A percentile compares a stretch with the other conserved stretches of the same genome.
phyloP scores from a whole-genome alignment of 2,797 vertebrate species.

The Phyllotis vaccarum region DNA sequence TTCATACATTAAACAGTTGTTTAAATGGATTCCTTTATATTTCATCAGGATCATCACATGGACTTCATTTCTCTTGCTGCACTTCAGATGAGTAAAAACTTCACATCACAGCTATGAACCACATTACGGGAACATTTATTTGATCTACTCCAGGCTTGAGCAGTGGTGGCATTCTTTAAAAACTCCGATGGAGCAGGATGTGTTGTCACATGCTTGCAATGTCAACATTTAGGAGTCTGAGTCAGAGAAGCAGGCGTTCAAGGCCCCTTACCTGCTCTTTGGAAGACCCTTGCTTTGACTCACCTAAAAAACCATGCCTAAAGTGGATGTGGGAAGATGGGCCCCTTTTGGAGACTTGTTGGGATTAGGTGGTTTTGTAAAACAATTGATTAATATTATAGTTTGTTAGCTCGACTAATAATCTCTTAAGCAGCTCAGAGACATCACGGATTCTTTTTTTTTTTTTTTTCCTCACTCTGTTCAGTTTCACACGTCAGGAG shows the following conservation, averaged over 20 bases:
- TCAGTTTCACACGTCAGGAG: background rate
- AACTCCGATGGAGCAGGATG: background rate
- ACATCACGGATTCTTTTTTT: background rate
- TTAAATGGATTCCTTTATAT: background rate
- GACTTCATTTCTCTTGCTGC: background rate
- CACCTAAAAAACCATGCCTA: background rate
- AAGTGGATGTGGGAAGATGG: background rate
- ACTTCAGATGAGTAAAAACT: background rate
- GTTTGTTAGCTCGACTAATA: background rate
- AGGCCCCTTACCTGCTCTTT: no score
- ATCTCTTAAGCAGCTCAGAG: background rate
- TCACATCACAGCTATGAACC: no score
- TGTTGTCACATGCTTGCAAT: background rate
- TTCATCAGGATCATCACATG: background rate
- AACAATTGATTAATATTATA: no score
- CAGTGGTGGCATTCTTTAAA: background rate
- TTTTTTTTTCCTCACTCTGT: background rate
- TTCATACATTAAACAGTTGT: no score
- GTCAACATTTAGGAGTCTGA: background rate
- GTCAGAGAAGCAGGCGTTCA: background rate
- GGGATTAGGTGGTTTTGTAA: background rate
- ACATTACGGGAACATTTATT: background rate
- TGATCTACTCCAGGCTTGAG: background rate
- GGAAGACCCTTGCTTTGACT: background rate
- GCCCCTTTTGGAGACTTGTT: background rate